Percentiles rank a stretch among this genome's conserved stretches.
Conservation (phyloP, 2,888 invertebrate species). For the Flexamia atlantica region DNA sequence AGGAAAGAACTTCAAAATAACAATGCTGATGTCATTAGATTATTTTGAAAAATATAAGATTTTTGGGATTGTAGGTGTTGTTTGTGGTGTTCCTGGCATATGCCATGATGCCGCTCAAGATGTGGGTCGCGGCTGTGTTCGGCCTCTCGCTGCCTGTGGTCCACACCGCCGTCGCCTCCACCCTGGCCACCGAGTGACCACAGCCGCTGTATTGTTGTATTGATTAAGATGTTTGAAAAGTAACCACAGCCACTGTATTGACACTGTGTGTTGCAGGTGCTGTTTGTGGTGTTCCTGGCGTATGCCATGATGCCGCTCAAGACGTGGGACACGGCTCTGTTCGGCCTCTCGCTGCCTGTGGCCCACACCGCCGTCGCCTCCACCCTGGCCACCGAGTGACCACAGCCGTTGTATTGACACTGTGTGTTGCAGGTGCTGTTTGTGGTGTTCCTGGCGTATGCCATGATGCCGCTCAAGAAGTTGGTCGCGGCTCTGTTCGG, state of each 20-base stretch:
- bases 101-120: slow-evolving; percentile 90
- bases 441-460: slow-evolving; percentile 92
- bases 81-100: slow-evolving; percentile 93
- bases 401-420: too few relatives aligned
- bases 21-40: too few relatives aligned
- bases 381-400: slow-evolving; percentile 81
- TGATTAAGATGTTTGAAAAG: too few relatives aligned
- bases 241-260: too few relatives aligned
- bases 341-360: slow-evolving; percentile 85
- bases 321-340: slow-evolving; percentile 87
- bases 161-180: slow-evolving; percentile 84
- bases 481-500: slow-evolving; percentile 89
- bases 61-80: slow-evolving; percentile 82
- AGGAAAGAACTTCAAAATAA: too few relatives aligned
- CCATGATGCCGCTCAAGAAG: slow-evolving; percentile 90
- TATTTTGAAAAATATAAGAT: too few relatives aligned
- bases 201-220: too few relatives aligned
- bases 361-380: slow-evolving; percentile 84
- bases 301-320: slow-evolving; percentile 93
- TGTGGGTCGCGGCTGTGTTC: slow-evolving; percentile 87
- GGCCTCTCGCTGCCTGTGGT: slow-evolving; percentile 85
- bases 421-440: slow-evolving; percentile 87
- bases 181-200: slow-evolving; percentile 81
- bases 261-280: too few relatives aligned
- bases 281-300: slow-evolving; percentile 91